Conservation (phyloP, 2,113 vertebrate species). For the Melospiza georgiana region DNA sequence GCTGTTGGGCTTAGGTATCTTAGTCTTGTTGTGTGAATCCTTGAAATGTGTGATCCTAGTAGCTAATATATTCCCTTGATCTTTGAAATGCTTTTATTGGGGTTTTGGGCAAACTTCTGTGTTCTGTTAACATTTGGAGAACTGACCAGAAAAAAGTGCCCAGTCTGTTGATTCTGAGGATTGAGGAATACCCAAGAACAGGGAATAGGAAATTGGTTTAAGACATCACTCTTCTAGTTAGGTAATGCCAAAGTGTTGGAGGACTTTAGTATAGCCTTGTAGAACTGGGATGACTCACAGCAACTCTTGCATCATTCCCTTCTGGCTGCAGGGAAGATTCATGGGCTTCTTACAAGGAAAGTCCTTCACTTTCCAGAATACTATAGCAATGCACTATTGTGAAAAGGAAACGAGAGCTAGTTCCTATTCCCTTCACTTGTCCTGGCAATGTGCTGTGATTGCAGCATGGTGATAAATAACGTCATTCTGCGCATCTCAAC, state of each 20-base stretch:
- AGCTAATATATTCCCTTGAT: background rate
- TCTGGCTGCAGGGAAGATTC: background rate
- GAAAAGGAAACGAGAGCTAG: background rate
- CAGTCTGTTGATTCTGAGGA: background rate
- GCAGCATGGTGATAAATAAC: background rate
- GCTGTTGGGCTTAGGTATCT: background rate
- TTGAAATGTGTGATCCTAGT: background rate
- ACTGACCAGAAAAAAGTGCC: background rate
- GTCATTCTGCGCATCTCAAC: background rate
- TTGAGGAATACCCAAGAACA: background rate
- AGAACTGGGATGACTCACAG: background rate
- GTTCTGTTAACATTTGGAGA: background rate
- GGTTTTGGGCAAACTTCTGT: background rate
- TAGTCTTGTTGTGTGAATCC: background rate
- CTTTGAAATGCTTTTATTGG: background rate
- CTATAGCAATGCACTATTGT: background rate
- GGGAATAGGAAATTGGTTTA: background rate
- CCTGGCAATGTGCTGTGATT: background rate
- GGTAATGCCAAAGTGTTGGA: background rate
- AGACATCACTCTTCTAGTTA: background rate
- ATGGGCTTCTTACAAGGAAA: background rate
- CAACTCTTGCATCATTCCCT: background rate
- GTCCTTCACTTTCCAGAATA: background rate
- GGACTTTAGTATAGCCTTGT: background rate
- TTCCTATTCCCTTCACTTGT: background rate